phyloP scores from a whole-genome alignment of 2,888 invertebrate genomes.

The Protonemura montana region DNA sequence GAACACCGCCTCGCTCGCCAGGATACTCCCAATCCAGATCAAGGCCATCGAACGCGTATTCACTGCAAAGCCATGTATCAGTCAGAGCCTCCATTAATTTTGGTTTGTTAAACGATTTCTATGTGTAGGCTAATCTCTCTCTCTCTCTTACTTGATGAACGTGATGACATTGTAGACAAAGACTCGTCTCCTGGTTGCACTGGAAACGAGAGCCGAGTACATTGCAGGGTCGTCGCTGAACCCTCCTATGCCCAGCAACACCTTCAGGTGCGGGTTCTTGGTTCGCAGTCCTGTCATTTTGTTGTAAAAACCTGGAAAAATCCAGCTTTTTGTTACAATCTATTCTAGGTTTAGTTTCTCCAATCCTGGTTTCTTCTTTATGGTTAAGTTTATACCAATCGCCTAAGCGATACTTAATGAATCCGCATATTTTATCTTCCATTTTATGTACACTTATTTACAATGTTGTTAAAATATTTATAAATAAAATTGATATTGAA shows the following conservation, averaged over 20 bases:
- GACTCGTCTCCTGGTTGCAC: neutral
- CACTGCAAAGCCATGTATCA: conserved; percentile 51
- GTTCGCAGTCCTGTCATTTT: conserved; percentile 52
- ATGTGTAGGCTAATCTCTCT: conserved; percentile 27
- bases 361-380: no score
- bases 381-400: no score
- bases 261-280: conserved; percentile 54
- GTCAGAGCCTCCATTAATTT: neutral
- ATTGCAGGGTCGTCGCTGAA: neutral
- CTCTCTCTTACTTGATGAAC: conserved; percentile 52
- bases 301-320: conserved; percentile 52
- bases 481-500: no score
- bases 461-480: no score
- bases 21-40: conserved; percentile 57
- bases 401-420: no score
- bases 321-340: neutral
- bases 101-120: neutral
- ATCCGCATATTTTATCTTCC: no score
- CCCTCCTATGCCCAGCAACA: conserved; percentile 55
- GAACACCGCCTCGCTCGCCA: conserved; percentile 55
- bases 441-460: no score
- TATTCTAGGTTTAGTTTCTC: no score
- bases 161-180: conserved; percentile 55
- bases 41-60: conserved; percentile 57
- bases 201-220: neutral